These are phyloP conservation scores for Acanthosoma haemorrhoidale DNA, from an alignment of 2,888 invertebrate genomes.

Conservation along the genomic window DNA sequence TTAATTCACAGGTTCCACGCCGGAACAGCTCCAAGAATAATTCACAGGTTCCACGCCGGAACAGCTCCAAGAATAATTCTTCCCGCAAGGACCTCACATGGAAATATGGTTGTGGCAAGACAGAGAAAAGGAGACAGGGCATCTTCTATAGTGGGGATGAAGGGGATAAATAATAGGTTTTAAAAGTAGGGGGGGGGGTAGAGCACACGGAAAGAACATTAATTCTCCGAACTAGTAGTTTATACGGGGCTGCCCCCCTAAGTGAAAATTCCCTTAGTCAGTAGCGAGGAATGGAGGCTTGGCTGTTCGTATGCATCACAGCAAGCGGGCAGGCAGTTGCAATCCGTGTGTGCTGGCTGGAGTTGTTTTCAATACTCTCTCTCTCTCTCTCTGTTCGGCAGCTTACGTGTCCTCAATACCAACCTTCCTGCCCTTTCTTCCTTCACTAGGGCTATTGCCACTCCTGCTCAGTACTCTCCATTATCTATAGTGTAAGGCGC, in stretches of 20 bases:
- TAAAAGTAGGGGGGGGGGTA: background rate
- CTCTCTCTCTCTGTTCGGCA: no score
- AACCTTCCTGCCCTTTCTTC: background rate
- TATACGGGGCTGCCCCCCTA: background rate
- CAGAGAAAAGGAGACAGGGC: background rate
- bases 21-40: no score
- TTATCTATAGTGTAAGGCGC: no score
- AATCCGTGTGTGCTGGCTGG: constrained; percentile 14
- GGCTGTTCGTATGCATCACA: constrained; percentile 20
- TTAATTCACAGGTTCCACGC: no score
- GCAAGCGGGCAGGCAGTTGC: background rate
- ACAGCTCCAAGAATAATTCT: no score
- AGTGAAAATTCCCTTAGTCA: constrained; percentile 24
- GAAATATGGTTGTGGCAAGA: no score
- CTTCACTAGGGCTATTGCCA: no score
- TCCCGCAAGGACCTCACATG: background rate
- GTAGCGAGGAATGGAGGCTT: constrained; percentile 19
- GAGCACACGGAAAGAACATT: constrained; percentile 1
- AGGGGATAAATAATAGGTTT: background rate
- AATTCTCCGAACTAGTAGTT: constrained; percentile 6
- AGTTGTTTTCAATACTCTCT: constrained; percentile 3
- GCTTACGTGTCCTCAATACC: constrained; percentile 4
- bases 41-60: no score
- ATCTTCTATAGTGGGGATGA: no score
- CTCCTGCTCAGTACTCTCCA: no score